Evolutionary conservation across 2,797 vertebrate genomes (phyloP), one percentile per base, ranked within the genome.

Genomic region (Vultur gryphus): DNA sequence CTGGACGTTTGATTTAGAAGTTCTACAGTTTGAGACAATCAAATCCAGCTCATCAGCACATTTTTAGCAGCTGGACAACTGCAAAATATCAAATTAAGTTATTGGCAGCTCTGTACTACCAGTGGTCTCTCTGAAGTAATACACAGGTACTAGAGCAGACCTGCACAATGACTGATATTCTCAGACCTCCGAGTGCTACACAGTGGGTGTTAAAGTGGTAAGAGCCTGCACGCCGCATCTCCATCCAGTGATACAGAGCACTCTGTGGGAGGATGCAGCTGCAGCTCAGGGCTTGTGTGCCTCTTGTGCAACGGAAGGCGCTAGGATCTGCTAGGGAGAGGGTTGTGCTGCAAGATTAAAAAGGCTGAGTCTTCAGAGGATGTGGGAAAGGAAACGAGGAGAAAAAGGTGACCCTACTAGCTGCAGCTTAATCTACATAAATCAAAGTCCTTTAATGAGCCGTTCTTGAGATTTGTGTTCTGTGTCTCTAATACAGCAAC

Each of bases 151-250:
- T 44, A 18, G 9, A 65, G 66, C 44, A 76, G 62, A 76, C 8
- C 41, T 72, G 31, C 35, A 26, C 24, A 8, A 5, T 44, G 8
- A 9, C 13, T 7, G 29, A 11, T 62, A 11, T 25, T 59, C 13
- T 41, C 67, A 25, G 33, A 26, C 16, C 4, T 52, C 31, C 1
- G 6, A 58, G 28, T 33, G 44, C 43, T 58, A 44, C 57, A 10
- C 10, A 6, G n/a, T 7, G 33, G 16, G 8, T 26, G 39, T 4
- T 33, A 11, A 46, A 64, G 39, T 4, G 3, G 35, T 62, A 5
- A 7, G 24, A 58, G 26, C 10, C 29, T 29, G 16, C 19, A 26
- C 3, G 2, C 28, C 0, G 3, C 12, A 3, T 43, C 49, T 59
- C 43, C 28, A 7, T 19, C 52, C 35, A 26, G 37, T 8, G 20